These are phyloP conservation scores for Bombus difficillimus DNA, from an alignment of 1,140 invertebrate genomes.

Conservation along the genomic window DNA sequence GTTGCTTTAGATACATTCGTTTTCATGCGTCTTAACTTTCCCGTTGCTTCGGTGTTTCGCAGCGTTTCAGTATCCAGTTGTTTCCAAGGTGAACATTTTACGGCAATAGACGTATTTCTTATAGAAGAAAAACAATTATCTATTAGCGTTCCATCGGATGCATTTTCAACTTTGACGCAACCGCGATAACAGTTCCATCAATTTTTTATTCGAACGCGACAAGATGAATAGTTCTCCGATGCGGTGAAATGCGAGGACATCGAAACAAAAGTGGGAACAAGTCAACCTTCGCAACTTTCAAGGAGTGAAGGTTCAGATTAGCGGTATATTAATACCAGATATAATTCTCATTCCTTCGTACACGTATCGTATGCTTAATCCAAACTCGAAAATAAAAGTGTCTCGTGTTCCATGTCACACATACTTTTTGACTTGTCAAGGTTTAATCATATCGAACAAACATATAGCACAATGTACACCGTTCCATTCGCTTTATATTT, in stretches of 20 bases:
- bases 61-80: too few relatives aligned
- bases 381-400: not conserved
- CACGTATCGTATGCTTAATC: not conserved
- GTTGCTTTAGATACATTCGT: too few relatives aligned
- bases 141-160: not conserved
- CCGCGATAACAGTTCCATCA: not conserved
- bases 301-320: conserved; percentile 20
- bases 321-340: conserved; percentile 1
- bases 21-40: too few relatives aligned
- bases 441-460: not conserved
- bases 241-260: conserved; percentile 2
- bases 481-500: not conserved
- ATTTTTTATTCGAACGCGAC: not conserved
- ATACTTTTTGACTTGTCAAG: not conserved
- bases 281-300: conserved; percentile 31
- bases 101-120: too few relatives aligned
- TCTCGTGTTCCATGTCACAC: not conserved
- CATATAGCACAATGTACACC: not conserved
- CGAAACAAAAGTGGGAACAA: conserved; percentile 35
- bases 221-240: not conserved
- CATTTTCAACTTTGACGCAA: not conserved
- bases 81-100: too few relatives aligned
- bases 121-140: not conserved
- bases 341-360: not conserved
- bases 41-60: too few relatives aligned